Conservation (phyloP, 2,888 invertebrate genomes). For the Timema podura region DNA sequence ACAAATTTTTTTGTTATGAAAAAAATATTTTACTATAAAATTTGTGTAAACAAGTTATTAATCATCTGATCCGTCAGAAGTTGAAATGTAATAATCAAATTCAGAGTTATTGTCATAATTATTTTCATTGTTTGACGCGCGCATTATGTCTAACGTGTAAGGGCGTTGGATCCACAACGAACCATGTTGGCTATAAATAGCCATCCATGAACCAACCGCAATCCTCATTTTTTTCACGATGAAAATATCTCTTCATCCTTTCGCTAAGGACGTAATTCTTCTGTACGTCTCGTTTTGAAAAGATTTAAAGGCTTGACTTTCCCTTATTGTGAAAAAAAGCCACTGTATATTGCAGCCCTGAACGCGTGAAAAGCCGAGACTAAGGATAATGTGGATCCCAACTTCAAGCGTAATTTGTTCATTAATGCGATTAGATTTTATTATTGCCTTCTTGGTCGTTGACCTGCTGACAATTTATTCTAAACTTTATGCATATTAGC, state of each 20-base stretch:
- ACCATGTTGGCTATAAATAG: slow-evolving; percentile 16
- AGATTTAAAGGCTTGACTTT: neutral
- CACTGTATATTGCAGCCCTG: slow-evolving; percentile 2
- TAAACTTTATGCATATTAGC: neutral
- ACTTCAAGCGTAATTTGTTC: slow-evolving; percentile 34
- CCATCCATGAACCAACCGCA: slow-evolving; percentile 23
- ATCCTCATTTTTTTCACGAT: neutral
- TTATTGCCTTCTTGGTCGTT: slow-evolving; percentile 16
- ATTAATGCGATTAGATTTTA: slow-evolving; percentile 33
- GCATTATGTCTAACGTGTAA: slow-evolving; percentile 2
- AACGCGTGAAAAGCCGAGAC: slow-evolving; percentile 14
- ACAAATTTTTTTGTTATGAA: too few relatives aligned
- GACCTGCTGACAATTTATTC: slow-evolving; percentile 16
- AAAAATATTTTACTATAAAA: too few relatives aligned
- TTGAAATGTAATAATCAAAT: neutral
- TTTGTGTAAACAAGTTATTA: neutral
- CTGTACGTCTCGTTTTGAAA: neutral
- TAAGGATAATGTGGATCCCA: slow-evolving; percentile 32
- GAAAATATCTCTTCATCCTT: neutral
- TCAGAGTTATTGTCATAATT: neutral
- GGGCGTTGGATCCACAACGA: slow-evolving; percentile 32
- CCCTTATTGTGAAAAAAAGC: neutral
- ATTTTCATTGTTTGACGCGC: neutral
- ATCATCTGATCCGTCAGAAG: neutral
- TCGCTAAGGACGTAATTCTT: neutral